These are phyloP conservation scores for Lutra lutra DNA, from an alignment of 2,797 vertebrate species.

Conservation along the genomic window DNA sequence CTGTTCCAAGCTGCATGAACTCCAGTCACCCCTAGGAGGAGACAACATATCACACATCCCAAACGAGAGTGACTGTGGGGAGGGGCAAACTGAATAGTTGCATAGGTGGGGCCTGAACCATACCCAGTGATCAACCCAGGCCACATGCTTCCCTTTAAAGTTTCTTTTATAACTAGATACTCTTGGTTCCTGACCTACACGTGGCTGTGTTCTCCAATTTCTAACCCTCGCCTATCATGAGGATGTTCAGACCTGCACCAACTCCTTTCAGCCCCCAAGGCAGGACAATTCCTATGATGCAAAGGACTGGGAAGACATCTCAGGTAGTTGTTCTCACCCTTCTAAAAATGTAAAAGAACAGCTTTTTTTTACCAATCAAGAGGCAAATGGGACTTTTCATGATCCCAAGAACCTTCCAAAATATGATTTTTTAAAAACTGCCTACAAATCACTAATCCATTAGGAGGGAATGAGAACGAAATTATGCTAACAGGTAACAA, in stretches of 20 bases:
- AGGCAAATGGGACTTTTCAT: conserved; percentile 30
- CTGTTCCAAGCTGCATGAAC: conserved; percentile 65
- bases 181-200: conserved; percentile 33
- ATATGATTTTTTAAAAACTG: background rate
- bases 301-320: background rate
- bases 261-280: background rate
- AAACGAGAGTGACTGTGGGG: background rate
- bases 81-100: background rate
- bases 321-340: conserved; percentile 11
- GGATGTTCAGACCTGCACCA: background rate
- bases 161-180: background rate
- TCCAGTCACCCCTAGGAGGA: conserved; percentile 86
- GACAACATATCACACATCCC: conserved; percentile 80
- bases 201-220: conserved; percentile 16
- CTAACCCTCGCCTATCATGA: background rate
- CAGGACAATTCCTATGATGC: background rate
- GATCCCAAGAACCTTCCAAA: background rate
- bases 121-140: background rate
- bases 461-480: conserved; percentile 11
- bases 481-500: conserved; percentile 8
- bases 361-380: background rate
- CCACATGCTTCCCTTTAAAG: conserved; percentile 22
- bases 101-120: background rate
- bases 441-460: conserved; percentile 13
- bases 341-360: conserved; percentile 41